Conservation (phyloP, 2,888 invertebrate species). For the Muscina levida region DNA sequence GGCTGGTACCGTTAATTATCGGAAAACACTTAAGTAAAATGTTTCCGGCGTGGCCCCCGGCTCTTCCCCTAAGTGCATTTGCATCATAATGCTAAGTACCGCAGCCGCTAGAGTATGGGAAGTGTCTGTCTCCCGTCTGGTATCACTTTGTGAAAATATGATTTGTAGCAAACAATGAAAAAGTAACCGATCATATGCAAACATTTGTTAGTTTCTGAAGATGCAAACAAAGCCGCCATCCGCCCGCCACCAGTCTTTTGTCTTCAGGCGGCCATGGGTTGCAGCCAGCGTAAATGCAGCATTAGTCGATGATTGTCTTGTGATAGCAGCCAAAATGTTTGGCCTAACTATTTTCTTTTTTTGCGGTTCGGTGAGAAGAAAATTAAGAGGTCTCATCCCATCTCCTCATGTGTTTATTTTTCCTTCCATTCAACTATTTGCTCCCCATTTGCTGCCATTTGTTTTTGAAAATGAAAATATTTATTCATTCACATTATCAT, state of each 20-base stretch:
- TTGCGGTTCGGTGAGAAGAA: too few relatives aligned
- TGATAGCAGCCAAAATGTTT: too few relatives aligned
- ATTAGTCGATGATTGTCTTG: constrained; percentile 11
- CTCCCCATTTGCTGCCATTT: constrained; percentile 57
- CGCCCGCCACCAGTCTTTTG: neutral
- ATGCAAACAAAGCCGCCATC: constrained; percentile 28
- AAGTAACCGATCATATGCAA: constrained; percentile 36
- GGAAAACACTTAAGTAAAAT: constrained; percentile 62
- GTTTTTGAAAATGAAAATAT: constrained; percentile 49
- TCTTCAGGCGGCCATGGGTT: neutral
- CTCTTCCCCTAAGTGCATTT: constrained; percentile 41
- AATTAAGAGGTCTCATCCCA: too few relatives aligned
- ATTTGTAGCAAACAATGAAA: constrained; percentile 18
- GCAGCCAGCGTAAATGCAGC: too few relatives aligned
- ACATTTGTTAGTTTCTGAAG: constrained; percentile 43
- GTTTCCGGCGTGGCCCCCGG: constrained; percentile 54
- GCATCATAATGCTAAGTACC: constrained; percentile 48
- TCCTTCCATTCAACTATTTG: neutral
- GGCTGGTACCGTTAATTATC: constrained; percentile 60
- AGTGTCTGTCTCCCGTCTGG: neutral
- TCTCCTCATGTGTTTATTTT: constrained; percentile 41
- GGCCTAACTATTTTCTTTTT: too few relatives aligned
- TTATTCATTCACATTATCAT: constrained; percentile 45
- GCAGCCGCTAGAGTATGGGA: neutral
- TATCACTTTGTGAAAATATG: constrained; percentile 27